Evolutionary conservation across 2,113 vertebrate species (phyloP).

Genomic region (Apus apus): DNA sequence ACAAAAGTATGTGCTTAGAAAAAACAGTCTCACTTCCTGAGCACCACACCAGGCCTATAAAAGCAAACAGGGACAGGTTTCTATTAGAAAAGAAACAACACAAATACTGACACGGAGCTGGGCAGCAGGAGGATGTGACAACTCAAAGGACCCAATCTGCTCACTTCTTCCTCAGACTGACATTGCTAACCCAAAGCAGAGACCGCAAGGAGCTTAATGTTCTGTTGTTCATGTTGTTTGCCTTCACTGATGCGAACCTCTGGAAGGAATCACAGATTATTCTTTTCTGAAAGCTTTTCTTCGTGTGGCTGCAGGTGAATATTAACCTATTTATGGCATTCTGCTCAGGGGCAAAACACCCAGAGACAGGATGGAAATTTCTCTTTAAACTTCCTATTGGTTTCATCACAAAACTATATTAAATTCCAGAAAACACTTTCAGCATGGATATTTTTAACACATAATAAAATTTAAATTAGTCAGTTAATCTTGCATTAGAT

Average conservation of each 20-base stretch:
- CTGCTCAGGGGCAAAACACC: not conserved
- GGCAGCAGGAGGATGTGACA: not conserved
- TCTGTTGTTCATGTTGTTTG: not conserved
- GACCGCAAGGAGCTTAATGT: not conserved
- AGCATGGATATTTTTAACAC: not conserved
- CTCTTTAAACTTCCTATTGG: not conserved
- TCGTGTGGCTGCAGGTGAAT: not conserved
- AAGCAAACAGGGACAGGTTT: not conserved
- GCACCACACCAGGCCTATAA: not conserved
- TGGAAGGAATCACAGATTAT: not conserved
- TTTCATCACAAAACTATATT: not conserved
- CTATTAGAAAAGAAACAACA: not conserved
- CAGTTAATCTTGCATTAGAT: not conserved
- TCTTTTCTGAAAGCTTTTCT: not conserved
- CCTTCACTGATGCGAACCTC: not conserved
- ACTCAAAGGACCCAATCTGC: not conserved
- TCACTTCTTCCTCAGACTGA: not conserved
- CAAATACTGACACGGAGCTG: not conserved
- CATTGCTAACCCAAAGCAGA: not conserved
- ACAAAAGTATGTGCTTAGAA: not conserved
- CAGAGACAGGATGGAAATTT: not conserved
- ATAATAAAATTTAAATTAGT: not conserved
- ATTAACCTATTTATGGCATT: not conserved
- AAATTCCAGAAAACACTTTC: not conserved
- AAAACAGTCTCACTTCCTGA: not conserved